Evolutionary conservation across 2,797 vertebrate species (phyloP), one percentile per base, ranked within the genome.

Genomic region (Chrosomus eos): DNA sequence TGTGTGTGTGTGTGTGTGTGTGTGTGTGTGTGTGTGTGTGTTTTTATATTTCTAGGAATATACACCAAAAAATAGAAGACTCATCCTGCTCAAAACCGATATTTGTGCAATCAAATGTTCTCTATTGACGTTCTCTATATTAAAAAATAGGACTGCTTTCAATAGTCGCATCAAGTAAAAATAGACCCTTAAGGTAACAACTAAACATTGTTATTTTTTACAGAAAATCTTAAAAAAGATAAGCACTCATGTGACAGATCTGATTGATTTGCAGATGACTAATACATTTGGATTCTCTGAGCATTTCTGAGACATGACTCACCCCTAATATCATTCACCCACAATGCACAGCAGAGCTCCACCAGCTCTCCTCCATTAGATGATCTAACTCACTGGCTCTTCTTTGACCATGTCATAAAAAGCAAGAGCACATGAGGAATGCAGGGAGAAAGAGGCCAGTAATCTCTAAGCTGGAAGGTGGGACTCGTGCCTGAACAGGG

Each of bases 381-480:
- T 71, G 79, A 76, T 81, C 71, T 67, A 87, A 85, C 83, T 64
- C 5, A 53, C 48, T 68, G 84, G 55, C 71, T 81, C 77, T 72
- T 76, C 31, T 51, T 40, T 74, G 72, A 38, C 38, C 26, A 28
- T 80, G 71, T 71, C 60, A 74, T 82, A 75, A 83, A 71, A 66
- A 72, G 66, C 66, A 73, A 80, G 45, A 77, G 62, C 53, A 68
- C 33, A 76, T n/a, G 67, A 87, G 85, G 85, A 88, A 83, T 89
- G 82, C 80, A 81, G 45, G 71, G 66, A 72, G 84, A 86, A 87
- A 70, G 28, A 85, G 73, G 66, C 73, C 68, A 74, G 85, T 82
- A 79, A 84, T 86, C 88, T 88, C 55, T 31, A 67, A 23, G 78
- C 62, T 85, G 51, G 81, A 86, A 70, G 80, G 82, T 83, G 58